Base-by-base conservation (phyloP, 2,113 vertebrate genomes). In the Emberiza fucata region DNA sequence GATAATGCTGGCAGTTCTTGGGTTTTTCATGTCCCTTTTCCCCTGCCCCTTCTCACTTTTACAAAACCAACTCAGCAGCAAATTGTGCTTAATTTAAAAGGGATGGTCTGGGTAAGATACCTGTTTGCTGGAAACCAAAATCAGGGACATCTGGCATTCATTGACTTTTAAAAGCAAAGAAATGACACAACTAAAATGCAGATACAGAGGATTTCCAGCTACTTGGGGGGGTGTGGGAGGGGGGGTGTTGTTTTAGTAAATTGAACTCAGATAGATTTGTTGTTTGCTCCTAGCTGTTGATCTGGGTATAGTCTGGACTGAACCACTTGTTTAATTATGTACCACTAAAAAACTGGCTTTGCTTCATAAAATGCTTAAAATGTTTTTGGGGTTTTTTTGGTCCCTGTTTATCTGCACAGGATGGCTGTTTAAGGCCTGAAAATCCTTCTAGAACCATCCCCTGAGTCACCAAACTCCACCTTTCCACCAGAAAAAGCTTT, bases 91-190 rank as follows among this genome's bases (percentile, higher is more conserved):
- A 81, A 94, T 91, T 84, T 94, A 53, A 76, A 91, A 86, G 51
- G 37, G 48, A 45, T 91, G 57, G n/a, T 88, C 90, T 92, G 70
- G 81, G 79, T 70, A 91, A 94, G 53, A 89, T 95, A 97, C 94
- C 93, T 97, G 86, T 84, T 95, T 75, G 53, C 69, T 95, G 81
- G 65, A 81, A 81, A 89, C 65, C 28, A 81, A 84, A 76, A 48
- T 79, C 81, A 60, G 70, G 57, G 65, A 89, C 91, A 94, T 97
- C 94, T 94, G 96, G 91, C 91, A 95, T 95, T 92, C 83, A 94
- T 89, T 95, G 91, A 47, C 77, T 96, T 94, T 71, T 94, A 87
- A 95, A 91, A 76, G 53, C 81, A 94, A 45, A 94, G 83, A 89
- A 95, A 95, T 91, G 69, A 89, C 91, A 96, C 82, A 87, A 93